These are phyloP conservation scores for Anomalospiza imberbis DNA, from an alignment of 2,797 vertebrate genomes.

Conservation along the genomic window DNA sequence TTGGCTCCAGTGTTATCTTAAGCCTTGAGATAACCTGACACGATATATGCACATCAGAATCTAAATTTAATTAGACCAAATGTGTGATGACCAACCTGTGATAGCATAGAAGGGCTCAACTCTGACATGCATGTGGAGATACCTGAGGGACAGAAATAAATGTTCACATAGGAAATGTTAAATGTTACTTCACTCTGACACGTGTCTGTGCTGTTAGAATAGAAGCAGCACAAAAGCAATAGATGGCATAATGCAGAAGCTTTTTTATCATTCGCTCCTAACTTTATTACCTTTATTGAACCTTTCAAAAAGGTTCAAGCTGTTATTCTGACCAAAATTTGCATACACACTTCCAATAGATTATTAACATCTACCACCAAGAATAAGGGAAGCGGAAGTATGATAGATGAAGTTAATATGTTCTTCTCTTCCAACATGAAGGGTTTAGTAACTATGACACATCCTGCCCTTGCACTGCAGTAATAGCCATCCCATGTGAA, in stretches of 20 bases:
- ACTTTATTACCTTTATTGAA: neutral
- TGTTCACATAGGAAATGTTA: neutral
- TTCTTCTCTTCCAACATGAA: neutral
- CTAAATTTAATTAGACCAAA: neutral
- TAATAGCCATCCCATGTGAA: neutral
- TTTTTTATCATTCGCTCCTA: neutral
- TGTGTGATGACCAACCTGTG: neutral
- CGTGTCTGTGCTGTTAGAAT: neutral
- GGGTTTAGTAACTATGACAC: neutral
- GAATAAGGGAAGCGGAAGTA: neutral
- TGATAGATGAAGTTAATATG: neutral
- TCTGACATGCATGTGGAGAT: neutral
- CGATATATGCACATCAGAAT: neutral
- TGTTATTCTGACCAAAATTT: neutral
- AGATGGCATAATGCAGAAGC: neutral
- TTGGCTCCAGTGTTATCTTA: neutral
- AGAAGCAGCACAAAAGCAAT: neutral
- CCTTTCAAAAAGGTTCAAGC: neutral
- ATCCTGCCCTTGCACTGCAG: neutral
- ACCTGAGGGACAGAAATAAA: neutral
- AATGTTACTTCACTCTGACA: neutral
- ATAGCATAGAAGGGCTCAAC: neutral
- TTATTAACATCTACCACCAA: neutral
- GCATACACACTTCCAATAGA: neutral
- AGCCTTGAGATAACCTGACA: neutral